A percentile compares a stretch with the other conserved stretches of the same genome.
Evolutionary conservation across 2,113 vertebrate genomes (phyloP).

Genomic region (Neotragus moschatus): DNA sequence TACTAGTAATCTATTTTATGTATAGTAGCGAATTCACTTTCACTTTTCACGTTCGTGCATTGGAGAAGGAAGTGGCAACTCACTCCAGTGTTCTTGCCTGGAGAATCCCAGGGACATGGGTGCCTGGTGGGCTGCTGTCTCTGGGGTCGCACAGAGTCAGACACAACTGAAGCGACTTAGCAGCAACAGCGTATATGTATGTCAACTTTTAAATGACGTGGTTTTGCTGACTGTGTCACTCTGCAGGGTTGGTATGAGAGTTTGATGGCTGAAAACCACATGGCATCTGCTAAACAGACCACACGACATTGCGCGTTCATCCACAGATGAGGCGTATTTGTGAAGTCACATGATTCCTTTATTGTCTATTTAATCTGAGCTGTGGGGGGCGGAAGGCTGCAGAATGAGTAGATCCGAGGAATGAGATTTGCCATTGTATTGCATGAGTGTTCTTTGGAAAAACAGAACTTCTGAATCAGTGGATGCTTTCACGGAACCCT

Average conservation of each 20-base stretch:
- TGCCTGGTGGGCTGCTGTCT: no score
- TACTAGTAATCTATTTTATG: background rate
- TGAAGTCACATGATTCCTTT: background rate
- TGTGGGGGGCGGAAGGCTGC: background rate
- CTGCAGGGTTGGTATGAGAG: background rate
- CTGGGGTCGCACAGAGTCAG: fast-evolving
- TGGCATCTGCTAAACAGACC: background rate
- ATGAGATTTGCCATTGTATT: background rate
- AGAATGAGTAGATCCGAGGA: background rate
- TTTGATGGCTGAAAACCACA: background rate
- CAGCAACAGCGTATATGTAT: background rate
- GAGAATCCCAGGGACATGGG: no score
- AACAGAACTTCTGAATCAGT: background rate
- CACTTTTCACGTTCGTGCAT: no score
- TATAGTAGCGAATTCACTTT: background rate
- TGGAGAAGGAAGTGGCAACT: no score
- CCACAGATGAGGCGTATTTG: background rate
- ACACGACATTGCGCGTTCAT: background rate
- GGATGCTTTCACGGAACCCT: background rate
- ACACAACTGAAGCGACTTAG: no score
- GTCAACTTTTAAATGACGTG: background rate
- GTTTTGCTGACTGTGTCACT: background rate
- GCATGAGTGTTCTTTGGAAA: background rate
- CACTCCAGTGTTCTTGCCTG: no score
- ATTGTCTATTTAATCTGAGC: background rate